Evolutionary conservation across 2,888 invertebrate species (phyloP).

Genomic region (Girardia tigrina): DNA sequence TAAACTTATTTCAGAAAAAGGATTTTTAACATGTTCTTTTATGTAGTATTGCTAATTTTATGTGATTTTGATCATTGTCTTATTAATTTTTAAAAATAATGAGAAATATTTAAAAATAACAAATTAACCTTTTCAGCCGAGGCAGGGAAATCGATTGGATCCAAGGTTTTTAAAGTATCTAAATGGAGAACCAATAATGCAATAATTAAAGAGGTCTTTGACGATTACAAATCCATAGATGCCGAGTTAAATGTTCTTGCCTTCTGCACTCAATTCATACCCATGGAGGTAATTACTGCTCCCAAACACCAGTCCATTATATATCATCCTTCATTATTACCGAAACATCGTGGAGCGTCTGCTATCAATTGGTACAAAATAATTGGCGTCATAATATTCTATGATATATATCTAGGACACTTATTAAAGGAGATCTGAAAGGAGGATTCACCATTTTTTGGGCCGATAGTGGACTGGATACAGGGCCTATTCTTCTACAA

Average conservation of each 20-base stretch:
- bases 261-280: constrained; percentile 89
- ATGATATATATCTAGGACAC: too few relatives aligned
- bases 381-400: too few relatives aligned
- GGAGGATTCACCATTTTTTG: constrained; percentile 81
- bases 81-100: too few relatives aligned
- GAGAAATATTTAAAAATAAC: too few relatives aligned
- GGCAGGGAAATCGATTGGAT: constrained; percentile 63
- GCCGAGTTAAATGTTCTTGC: constrained; percentile 85
- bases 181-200: constrained; percentile 74
- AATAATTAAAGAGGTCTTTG: constrained; percentile 65
- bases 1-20: too few relatives aligned
- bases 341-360: constrained; percentile 79
- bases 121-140: too few relatives aligned
- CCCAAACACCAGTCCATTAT: constrained; percentile 75
- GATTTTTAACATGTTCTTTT: too few relatives aligned
- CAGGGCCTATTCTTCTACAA: constrained; percentile 78
- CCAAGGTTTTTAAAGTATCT: constrained; percentile 77
- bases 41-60: too few relatives aligned
- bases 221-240: constrained; percentile 66
- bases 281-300: constrained; percentile 80
- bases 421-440: constrained; percentile 75
- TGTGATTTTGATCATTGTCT: too few relatives aligned
- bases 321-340: constrained; percentile 85
- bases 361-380: constrained; percentile 85
- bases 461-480: constrained; percentile 92